Conservation (phyloP, 2,113 vertebrate genomes). For the Pelobates fuscus region DNA sequence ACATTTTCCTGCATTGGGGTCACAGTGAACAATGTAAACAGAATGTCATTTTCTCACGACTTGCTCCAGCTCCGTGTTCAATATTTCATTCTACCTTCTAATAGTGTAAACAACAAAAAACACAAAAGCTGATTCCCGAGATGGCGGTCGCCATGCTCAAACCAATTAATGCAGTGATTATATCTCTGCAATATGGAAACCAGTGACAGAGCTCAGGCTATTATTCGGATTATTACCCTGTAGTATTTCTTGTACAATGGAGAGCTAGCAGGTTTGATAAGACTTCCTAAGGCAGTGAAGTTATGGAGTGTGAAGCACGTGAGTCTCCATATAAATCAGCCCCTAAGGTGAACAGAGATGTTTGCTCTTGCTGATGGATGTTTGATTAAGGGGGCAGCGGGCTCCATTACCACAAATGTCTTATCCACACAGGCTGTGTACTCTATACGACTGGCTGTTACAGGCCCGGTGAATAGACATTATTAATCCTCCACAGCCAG, state of each 20-base stretch:
- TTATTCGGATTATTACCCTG: no score
- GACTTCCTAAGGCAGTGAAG: slow-evolving; percentile 1
- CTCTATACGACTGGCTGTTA: background rate
- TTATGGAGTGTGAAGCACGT: slow-evolving; percentile 23
- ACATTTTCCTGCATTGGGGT: background rate
- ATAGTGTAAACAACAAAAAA: background rate
- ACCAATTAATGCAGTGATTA: background rate
- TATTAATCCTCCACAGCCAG: background rate
- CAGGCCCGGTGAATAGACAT: background rate
- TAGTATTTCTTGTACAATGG: no score
- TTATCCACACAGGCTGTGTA: background rate
- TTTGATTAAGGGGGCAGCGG: slow-evolving; percentile 31
- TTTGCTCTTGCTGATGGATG: slow-evolving; percentile 20
- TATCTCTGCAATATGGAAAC: background rate
- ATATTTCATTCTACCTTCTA: background rate
- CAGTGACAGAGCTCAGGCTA: background rate
- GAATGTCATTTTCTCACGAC: background rate
- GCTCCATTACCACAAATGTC: slow-evolving; percentile 14
- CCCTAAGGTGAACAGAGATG: slow-evolving; percentile 13
- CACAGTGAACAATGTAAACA: background rate
- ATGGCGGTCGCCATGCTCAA: no score
- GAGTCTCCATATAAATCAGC: slow-evolving; percentile 43
- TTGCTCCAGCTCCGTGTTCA: background rate
- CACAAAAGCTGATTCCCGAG: background rate
- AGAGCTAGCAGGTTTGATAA: slow-evolving; percentile 40